A percentile compares a stretch with the other conserved stretches of the same genome.
These are phyloP conservation scores for Eulimnadia texana DNA, from an alignment of 1,140 invertebrate species.

Conservation along the genomic window DNA sequence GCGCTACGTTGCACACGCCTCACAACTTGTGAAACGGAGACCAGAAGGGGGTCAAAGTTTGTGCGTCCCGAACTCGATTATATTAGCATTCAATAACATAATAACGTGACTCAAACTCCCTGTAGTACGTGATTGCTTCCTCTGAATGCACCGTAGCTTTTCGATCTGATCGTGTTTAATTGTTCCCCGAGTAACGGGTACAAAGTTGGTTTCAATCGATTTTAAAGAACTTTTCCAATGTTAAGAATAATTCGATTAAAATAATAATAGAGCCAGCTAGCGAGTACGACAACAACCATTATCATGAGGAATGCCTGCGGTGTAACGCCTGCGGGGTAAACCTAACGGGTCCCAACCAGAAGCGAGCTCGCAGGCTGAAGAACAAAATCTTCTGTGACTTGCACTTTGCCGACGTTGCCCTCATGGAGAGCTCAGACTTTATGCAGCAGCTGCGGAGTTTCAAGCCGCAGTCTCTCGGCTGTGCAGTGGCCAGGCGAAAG, in stretches of 20 bases:
- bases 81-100: too few relatives aligned
- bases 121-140: too few relatives aligned
- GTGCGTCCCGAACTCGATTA: too few relatives aligned
- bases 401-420: slow-evolving; percentile 82
- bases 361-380: slow-evolving; percentile 54
- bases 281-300: slow-evolving; percentile 83
- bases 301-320: slow-evolving; percentile 87
- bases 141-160: too few relatives aligned
- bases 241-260: not conserved
- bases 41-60: too few relatives aligned
- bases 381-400: slow-evolving; percentile 79
- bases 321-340: slow-evolving; percentile 87
- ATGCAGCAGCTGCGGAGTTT: slow-evolving; percentile 90
- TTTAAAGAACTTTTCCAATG: too few relatives aligned
- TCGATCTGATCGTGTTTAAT: too few relatives aligned
- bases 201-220: not conserved
- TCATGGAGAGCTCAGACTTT: slow-evolving; percentile 91
- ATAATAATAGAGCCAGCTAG: slow-evolving; percentile 82
- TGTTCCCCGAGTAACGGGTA: too few relatives aligned
- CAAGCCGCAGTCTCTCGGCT: slow-evolving; percentile 85
- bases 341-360: slow-evolving; percentile 78
- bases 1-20: too few relatives aligned
- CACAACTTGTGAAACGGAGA: too few relatives aligned
- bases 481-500: slow-evolving; percentile 78
- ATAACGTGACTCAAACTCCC: too few relatives aligned